A percentile compares a stretch with the other conserved stretches of the same genome.
These are phyloP conservation scores for Platanista minor DNA, from an alignment of 2,113 vertebrate species.

Conservation along the genomic window DNA sequence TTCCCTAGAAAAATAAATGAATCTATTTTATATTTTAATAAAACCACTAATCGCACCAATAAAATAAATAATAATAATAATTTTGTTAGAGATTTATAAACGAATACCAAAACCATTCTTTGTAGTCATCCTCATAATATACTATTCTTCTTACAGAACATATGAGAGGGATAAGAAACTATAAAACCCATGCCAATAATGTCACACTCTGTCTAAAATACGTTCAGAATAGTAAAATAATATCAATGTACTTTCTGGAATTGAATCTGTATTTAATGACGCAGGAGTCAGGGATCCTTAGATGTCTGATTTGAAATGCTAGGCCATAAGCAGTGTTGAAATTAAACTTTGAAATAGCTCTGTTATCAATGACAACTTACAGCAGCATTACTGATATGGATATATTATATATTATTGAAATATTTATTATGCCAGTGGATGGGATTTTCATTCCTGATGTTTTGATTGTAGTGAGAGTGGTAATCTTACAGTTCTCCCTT, in stretches of 20 bases:
- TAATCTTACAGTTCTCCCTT: constrained; percentile 39
- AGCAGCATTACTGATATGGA: background rate
- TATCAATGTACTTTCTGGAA: background rate
- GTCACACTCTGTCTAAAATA: background rate
- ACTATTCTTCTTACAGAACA: background rate
- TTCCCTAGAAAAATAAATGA: background rate
- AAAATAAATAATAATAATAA: background rate
- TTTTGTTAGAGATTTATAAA: background rate
- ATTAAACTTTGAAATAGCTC: constrained; percentile 55
- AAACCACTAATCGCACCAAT: background rate
- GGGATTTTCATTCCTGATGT: constrained; percentile 52
- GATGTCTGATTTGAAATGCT: constrained; percentile 42
- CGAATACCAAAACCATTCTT: background rate
- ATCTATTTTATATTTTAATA: background rate
- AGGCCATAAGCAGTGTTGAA: constrained; percentile 30
- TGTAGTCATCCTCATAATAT: background rate
- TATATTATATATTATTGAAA: constrained; percentile 51
- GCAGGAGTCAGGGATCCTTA: background rate
- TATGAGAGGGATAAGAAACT: background rate
- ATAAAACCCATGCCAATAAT: background rate
- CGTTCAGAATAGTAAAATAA: constrained; percentile 26
- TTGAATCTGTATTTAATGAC: constrained; percentile 44
- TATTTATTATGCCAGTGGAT: constrained; percentile 49
- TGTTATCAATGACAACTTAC: constrained; percentile 36
- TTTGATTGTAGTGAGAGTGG: constrained; percentile 41